Conservation (phyloP, 2,888 invertebrate genomes). For the Apotomis turbidana region DNA sequence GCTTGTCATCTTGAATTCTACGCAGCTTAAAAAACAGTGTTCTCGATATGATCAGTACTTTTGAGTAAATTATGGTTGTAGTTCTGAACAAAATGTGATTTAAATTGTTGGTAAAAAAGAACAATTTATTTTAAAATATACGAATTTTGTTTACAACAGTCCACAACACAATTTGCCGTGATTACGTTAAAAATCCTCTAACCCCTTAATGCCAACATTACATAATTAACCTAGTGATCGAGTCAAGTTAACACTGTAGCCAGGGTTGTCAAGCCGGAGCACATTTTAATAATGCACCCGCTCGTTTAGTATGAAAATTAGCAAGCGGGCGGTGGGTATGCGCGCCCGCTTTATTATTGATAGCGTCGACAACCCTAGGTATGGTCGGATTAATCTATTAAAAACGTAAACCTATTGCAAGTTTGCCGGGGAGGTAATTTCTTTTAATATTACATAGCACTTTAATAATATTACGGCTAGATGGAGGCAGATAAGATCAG, state of each 20-base stretch:
- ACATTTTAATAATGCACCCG: slow-evolving; percentile 81
- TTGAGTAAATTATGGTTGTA: no score
- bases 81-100: no score
- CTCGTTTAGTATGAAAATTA: slow-evolving; percentile 83
- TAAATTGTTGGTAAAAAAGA: no score
- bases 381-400: slow-evolving; percentile 35
- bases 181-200: slow-evolving; percentile 48
- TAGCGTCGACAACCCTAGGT: slow-evolving; percentile 47
- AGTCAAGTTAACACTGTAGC: slow-evolving; percentile 49
- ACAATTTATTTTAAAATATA: no score
- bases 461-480: background rate
- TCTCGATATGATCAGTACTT: no score
- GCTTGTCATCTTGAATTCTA: no score
- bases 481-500: background rate
- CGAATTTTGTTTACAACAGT: background rate
- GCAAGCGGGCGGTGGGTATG: slow-evolving; percentile 65
- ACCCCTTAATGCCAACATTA: slow-evolving; percentile 64
- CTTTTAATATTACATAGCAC: background rate
- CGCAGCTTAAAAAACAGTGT: no score
- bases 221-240: slow-evolving; percentile 68
- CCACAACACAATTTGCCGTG: background rate
- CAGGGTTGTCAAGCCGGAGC: slow-evolving; percentile 73
- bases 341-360: slow-evolving; percentile 69
- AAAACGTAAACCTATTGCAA: slow-evolving; percentile 29
- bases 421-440: background rate